phyloP scores from a whole-genome alignment of 2,888 invertebrate species.

The Phrixothrix hirtus region DNA sequence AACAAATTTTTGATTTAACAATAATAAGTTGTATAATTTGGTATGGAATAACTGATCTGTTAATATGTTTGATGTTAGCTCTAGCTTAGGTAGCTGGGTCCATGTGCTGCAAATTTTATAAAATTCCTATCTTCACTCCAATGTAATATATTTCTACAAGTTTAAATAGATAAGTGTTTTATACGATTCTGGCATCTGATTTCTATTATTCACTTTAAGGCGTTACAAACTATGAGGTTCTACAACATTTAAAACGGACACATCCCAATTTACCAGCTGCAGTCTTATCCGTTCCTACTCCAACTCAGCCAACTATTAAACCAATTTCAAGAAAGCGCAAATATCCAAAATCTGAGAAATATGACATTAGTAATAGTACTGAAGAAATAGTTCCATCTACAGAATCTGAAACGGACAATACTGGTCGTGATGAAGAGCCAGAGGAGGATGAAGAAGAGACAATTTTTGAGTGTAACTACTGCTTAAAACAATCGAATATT shows the following conservation, averaged over 20 bases:
- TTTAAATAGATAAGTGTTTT: no score
- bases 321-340: constrained; percentile 17
- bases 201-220: constrained; percentile 9
- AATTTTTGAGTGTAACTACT: background rate
- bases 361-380: background rate
- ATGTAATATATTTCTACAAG: no score
- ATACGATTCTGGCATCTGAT: no score
- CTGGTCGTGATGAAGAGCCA: background rate
- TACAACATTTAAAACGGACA: constrained; percentile 16
- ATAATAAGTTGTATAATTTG: no score
- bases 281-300: constrained; percentile 10
- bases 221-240: constrained; percentile 15
- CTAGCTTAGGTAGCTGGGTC: no score
- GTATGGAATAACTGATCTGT: no score
- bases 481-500: background rate
- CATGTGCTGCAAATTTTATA: no score
- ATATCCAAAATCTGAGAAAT: background rate
- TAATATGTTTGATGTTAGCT: no score
- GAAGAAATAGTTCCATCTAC: background rate
- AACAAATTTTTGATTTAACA: no score
- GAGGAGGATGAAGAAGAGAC: constrained; percentile 3
- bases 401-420: background rate
- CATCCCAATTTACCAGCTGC: constrained; percentile 10
- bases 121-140: no score
- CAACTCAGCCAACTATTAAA: constrained; percentile 14